Base-by-base conservation (phyloP, 2,113 vertebrate species). In the Synodontis membranacea region DNA sequence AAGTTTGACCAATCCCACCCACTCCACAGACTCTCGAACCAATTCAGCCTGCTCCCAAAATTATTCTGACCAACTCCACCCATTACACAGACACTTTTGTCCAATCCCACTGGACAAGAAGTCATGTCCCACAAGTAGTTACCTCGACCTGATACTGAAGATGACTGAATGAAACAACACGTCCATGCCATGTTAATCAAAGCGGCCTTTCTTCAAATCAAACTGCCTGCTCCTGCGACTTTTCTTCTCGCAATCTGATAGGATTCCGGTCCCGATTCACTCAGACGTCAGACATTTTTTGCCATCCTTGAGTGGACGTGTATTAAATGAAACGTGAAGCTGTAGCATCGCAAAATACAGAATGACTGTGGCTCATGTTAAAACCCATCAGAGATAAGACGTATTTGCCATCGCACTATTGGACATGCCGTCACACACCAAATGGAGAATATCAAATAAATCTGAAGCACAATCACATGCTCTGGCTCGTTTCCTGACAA, bases 401-500 rank as follows among this genome's bases (percentile, higher is more conserved):
- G 81, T 44, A 72, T 70, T 80, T 44, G 52, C 66, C 66, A 17
- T 17, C 44, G 64, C 37, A 19, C 82, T 89, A 44, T 39, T 72
- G 44, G 54, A 56, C 82, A 81, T 37, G 25, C 48, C 82, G 76
- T 82, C 62, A 50, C 37, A 68, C 37, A 62, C 68, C 76, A 78
- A 78, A 54, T 70, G 58, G 82, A 68, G 37, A 87, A 80, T 66
- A 81, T 84, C 68, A 82, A 83, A 84, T 74, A 86, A 75, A 91
- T 25, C 64, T 44, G 37, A 62, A 91, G 83, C 88, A 85, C 68
- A 85, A 87, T 84, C 54, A 83, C 88, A 70, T 84, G 86, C 68
- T n/a, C 62, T 11, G 62, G 25, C 82, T 90, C 37, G 84, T 86
- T 90, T 90, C 86, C 84, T 79, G 80, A 44, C 44, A 28, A 91